Base-by-base conservation (phyloP, 2,888 invertebrate species). In the Hirtodrosophila trivittata region DNA sequence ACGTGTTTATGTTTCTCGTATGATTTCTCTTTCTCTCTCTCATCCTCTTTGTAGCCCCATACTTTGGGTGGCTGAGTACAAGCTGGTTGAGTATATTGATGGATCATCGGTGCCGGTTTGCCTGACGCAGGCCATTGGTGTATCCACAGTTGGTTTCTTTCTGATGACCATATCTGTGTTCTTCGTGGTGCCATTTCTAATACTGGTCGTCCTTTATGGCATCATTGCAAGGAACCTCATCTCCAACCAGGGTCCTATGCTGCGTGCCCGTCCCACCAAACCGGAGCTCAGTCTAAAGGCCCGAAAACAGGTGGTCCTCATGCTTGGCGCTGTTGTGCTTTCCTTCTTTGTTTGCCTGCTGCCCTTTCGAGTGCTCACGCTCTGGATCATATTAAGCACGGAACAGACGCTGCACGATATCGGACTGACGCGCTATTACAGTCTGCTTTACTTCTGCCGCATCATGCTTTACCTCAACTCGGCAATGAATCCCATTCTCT, bases 381-480 rank as follows among this genome's bases (percentile, higher is more conserved):
- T 97, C 35, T 97, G 96, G 94, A 94, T 96, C 47, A 95, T 97
- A 43, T 91, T 96, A 38, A 94, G 94, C 12, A 94, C 96, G 0
- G 92, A 94, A 12, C 94, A 95, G 75, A 92, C 93, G 18, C 92
- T 95, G 32, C 91, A 93, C 37, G 92, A 93, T 46, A 91, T 97
- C 10, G 95, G 95, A 32, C 92, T 94, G 14, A 95, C 96, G 74
- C 94, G 93, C 56, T 97, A 96, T 91, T 95, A 96, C 88, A 95
- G 94, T 86, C 92, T 97, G 43, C 91, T 97, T 26, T 96, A 95
- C 89, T 96, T 97, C 88, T 95, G 95, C 66, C 93, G 97, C 71
- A 94, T 96, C 43, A 95, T 97, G 95, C 92, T 96, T 49, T 97
- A 97, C 87, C 92, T 97, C 65, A 97, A 97, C 90, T 97, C 97